Evolutionary conservation across 2,797 vertebrate genomes (phyloP).

Genomic region (Chelidonichthys spinosus): DNA sequence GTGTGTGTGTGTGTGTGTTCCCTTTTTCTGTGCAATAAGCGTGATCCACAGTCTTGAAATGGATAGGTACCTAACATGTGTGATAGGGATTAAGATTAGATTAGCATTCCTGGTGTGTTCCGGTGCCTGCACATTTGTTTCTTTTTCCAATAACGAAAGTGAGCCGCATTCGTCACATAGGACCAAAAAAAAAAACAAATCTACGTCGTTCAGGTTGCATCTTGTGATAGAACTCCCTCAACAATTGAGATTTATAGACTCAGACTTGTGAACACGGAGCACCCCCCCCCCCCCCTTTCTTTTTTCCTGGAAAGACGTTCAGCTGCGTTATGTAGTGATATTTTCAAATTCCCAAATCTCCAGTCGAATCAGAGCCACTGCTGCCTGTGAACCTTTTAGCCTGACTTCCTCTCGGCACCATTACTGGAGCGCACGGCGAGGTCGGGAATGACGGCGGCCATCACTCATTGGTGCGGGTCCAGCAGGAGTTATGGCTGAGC

Average conservation of each 20-base stretch:
- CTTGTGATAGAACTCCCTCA: conserved; percentile 35
- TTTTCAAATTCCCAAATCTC: conserved; percentile 24
- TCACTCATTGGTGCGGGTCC: conserved; percentile 22
- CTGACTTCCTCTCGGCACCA: conserved; percentile 6
- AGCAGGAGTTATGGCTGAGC: conserved; percentile 10
- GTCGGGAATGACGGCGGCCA: background rate
- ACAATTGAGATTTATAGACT: conserved; percentile 45
- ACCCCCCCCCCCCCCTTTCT: background rate
- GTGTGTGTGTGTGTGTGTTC: conserved; percentile 19
- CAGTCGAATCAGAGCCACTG: conserved; percentile 7
- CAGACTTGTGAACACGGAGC: conserved; percentile 19
- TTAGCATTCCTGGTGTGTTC: conserved; percentile 59
- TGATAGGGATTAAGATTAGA: conserved; percentile 55
- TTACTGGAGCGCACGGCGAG: background rate
- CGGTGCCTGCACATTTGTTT: conserved; percentile 36
- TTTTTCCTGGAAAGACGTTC: conserved; percentile 37
- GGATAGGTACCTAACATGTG: conserved; percentile 50
- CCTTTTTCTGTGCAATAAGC: conserved; percentile 12
- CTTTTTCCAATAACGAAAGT: conserved; percentile 46
- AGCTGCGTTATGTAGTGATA: conserved; percentile 15
- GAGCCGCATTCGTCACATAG: conserved; percentile 21
- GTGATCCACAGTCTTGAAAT: conserved; percentile 45
- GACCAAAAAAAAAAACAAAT: conserved; percentile 6
- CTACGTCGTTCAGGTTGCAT: conserved; percentile 26
- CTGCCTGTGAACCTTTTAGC: conserved; percentile 14